Conservation (phyloP, 2,888 invertebrate genomes). For the Ligdia adustata region DNA sequence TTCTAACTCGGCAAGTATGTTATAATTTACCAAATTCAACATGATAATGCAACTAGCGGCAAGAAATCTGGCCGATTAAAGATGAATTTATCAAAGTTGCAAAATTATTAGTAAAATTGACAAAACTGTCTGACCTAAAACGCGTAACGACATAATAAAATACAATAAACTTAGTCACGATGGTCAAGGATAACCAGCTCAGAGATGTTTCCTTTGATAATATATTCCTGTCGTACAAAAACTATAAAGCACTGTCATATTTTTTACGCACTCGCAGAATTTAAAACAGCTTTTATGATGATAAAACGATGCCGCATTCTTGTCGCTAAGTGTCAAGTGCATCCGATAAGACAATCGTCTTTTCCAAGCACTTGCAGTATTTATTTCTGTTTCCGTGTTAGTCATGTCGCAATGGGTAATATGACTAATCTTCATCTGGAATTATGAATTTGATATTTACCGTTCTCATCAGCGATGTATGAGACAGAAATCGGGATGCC, state of each 20-base stretch:
- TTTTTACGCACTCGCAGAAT: slow-evolving; percentile 5
- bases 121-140: slow-evolving; percentile 3
- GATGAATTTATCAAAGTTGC: not conserved
- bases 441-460: too few species aligned
- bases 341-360: too few species aligned
- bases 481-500: slow-evolving; percentile 86
- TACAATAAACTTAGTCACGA: slow-evolving; percentile 5
- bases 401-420: too few species aligned
- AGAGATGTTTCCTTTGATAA: slow-evolving; percentile 1
- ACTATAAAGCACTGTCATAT: not conserved
- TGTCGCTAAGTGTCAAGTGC: too few species aligned
- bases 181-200: slow-evolving; percentile 9
- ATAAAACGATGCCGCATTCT: not conserved
- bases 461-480: slow-evolving; percentile 90
- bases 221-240: slow-evolving; percentile 1
- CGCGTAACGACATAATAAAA: not conserved
- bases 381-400: too few species aligned
- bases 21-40: slow-evolving; percentile 10
- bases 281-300: not conserved
- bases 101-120: not conserved
- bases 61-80: slow-evolving; percentile 4
- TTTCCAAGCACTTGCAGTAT: too few species aligned
- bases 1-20: slow-evolving; percentile 13
- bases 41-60: slow-evolving; percentile 4
- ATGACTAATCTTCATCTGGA: too few species aligned